Evolutionary conservation across 2,888 invertebrate species (phyloP), one percentile per base, ranked within the genome.

Genomic region (Drosophila lutescens): DNA sequence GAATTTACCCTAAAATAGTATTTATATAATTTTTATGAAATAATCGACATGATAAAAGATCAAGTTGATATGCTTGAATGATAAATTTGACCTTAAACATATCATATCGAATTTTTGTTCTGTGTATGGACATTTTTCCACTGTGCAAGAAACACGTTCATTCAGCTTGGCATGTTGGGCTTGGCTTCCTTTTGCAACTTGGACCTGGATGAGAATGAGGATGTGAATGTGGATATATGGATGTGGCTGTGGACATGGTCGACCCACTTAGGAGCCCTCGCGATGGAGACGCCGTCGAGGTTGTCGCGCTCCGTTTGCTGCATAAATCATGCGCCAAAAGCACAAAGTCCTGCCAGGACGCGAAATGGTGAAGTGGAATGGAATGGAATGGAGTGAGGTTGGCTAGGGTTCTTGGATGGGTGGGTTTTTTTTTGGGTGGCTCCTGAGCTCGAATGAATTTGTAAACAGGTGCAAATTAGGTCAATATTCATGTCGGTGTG

Each of bases 401-500:
- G 10, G 38, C 5, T 26, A 5, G 69, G 59, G 49, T 26, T 26
- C 26, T 6, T 26, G 46, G 12, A 7, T 23, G n/a, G 53, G 13
- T 17, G 34, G 50, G 2, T 40, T 49, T 10, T 38, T 15, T 43
- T 12, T n/a, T 30, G 47, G 20, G 32, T n/a, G 40, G 36, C 13
- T 26, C n/a, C 34, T 13, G 51, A 53, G 58, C 75, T 68, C 72
- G 68, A 86, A 86, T 82, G 86, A 82, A 86, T 86, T 86, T 83
- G 79, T 82, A 82, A 82, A 76, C 82, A 82, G 82, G 79, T 86
- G 80, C 84, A 80, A 86, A 82, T 82, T 86, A 71, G 80, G 82
- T 82, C 86, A 82, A 80, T 85, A 78, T 82, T 78, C 76, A 73
- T 79, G 54, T 65, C 58, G 56, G 58, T 50, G 58, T 49, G 70